phyloP scores from a whole-genome alignment of 2,888 invertebrate species.

The Zhuqinia jingwanae region DNA sequence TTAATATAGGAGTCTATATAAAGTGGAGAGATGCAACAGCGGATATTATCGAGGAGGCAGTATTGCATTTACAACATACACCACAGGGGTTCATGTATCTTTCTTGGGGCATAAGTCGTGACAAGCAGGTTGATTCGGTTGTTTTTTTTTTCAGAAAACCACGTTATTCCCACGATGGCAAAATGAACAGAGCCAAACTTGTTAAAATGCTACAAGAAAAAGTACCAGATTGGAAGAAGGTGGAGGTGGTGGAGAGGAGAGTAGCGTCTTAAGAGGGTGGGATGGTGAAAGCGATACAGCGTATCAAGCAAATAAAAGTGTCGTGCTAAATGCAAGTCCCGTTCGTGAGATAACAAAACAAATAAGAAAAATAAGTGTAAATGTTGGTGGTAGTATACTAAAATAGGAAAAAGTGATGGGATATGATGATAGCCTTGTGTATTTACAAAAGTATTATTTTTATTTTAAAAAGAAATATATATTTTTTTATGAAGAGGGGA shows the following conservation, averaged over 20 bases:
- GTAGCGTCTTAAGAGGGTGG: background rate
- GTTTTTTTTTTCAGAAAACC: constrained; percentile 17
- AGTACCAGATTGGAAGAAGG: constrained; percentile 1
- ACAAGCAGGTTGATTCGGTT: constrained; percentile 67
- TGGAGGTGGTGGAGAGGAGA: background rate
- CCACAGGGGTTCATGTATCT: constrained; percentile 49
- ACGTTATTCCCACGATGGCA: constrained; percentile 3
- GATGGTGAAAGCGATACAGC: constrained; percentile 12
- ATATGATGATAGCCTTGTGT: background rate
- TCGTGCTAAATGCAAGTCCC: constrained; percentile 33
- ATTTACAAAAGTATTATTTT: background rate
- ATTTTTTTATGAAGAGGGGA: background rate
- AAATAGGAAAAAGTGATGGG: background rate
- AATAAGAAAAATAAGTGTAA: background rate
- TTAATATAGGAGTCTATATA: too few species aligned
- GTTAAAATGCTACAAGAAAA: background rate
- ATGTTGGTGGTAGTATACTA: background rate
- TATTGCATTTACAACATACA: constrained; percentile 20
- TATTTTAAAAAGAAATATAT: background rate
- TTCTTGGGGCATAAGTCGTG: constrained; percentile 65
- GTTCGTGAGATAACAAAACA: constrained; percentile 36
- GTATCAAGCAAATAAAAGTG: background rate
- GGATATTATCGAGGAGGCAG: constrained; percentile 49
- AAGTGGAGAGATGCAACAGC: constrained; percentile 69
- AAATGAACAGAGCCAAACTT: background rate